Evolutionary conservation across 2,888 invertebrate species (phyloP).

Genomic region (Lordiphosa fenestrarum): DNA sequence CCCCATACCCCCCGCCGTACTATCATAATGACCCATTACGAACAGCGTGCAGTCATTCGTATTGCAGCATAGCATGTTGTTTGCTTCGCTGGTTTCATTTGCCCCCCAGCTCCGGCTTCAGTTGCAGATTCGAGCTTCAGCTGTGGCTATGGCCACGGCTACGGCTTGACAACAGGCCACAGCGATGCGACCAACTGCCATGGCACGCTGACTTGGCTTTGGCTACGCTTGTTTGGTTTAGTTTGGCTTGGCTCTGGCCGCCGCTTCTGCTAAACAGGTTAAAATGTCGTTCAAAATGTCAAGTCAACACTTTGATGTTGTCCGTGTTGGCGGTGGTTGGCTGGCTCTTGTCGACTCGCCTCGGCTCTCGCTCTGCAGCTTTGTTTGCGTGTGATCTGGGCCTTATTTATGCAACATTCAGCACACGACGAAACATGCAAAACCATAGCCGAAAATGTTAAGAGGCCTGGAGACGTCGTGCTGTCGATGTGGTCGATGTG

Average conservation of each 20-base stretch:
- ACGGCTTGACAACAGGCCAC: conserved; percentile 53
- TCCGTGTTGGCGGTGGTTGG: conserved; percentile 45
- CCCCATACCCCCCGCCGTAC: conserved; percentile 6
- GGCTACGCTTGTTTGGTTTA: conserved; percentile 67
- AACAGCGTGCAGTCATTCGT: conserved; percentile 59
- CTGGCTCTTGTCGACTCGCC: conserved; percentile 2
- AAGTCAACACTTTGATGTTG: conserved; percentile 77
- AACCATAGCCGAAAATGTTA: conserved; percentile 68
- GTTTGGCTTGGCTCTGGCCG: conserved; percentile 36
- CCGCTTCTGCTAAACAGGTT: conserved; percentile 73
- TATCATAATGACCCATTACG: conserved; percentile 25
- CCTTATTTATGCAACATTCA: conserved; percentile 76
- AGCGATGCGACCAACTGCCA: conserved; percentile 58
- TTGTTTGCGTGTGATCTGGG: conserved; percentile 75
- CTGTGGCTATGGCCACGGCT: conserved; percentile 21
- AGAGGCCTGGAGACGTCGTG: conserved; percentile 55
- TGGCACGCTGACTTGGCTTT: conserved; percentile 61
- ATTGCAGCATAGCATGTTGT: conserved; percentile 68
- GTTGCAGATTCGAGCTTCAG: conserved; percentile 23
- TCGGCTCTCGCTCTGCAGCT: conserved; percentile 28
- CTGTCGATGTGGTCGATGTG: conserved; percentile 40
- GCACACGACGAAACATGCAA: conserved; percentile 72
- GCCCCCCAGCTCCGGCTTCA: conserved; percentile 36
- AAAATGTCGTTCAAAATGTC: conserved; percentile 77
- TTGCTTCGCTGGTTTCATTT: conserved; percentile 69